These are phyloP conservation scores for Crepidodera aurea DNA, from an alignment of 2,888 invertebrate genomes.

Conservation along the genomic window DNA sequence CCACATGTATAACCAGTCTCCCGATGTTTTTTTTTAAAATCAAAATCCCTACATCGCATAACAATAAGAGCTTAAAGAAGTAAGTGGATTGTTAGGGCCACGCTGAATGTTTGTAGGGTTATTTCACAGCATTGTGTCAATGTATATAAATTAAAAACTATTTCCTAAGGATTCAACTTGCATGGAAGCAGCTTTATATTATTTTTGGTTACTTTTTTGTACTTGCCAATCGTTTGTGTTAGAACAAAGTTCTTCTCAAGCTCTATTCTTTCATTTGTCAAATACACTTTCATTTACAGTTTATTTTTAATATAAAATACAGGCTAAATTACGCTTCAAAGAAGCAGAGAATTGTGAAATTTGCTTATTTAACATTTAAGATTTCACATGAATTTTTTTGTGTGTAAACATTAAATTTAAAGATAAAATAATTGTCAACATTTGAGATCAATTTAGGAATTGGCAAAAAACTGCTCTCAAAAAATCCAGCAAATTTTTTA, in stretches of 20 bases:
- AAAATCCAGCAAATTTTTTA: too few relatives aligned
- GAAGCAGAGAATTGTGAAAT: too few relatives aligned
- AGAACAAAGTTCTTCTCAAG: too few relatives aligned
- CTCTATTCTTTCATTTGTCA: too few relatives aligned
- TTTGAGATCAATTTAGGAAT: neutral
- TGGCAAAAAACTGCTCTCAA: neutral
- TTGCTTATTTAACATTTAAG: too few relatives aligned
- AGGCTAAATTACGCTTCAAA: too few relatives aligned
- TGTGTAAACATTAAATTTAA: too few relatives aligned
- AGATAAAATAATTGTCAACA: neutral
- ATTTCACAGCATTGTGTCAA: neutral
- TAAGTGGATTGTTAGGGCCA: slow-evolving; percentile 18
- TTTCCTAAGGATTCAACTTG: neutral
- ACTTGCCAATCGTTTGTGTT: neutral
- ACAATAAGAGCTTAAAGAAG: slow-evolving; percentile 37
- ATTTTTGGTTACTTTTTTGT: neutral
- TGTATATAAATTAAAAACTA: neutral
- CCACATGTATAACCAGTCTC: slow-evolving; percentile 41
- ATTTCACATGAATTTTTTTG: too few relatives aligned
- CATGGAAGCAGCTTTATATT: neutral
- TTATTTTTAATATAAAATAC: too few relatives aligned
- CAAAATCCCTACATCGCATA: slow-evolving; percentile 33
- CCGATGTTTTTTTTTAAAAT: slow-evolving; percentile 34
- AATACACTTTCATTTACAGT: too few relatives aligned
- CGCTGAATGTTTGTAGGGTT: neutral